Percentiles rank a stretch among this genome's conserved stretches.
These are phyloP conservation scores for Campopleginae sp. DNA, from an alignment of 2,888 invertebrate species.

Conservation along the genomic window DNA sequence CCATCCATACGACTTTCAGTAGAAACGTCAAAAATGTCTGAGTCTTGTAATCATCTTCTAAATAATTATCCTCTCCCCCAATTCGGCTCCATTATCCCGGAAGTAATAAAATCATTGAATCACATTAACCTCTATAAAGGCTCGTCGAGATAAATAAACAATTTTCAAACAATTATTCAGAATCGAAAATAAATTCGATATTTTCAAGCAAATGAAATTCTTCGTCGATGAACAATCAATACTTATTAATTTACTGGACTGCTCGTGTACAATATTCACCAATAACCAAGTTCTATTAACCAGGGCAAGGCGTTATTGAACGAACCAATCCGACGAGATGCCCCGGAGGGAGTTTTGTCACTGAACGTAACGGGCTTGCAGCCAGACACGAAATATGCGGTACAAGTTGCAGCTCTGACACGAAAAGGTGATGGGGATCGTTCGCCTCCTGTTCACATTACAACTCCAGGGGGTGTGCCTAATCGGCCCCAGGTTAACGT, in stretches of 20 bases:
- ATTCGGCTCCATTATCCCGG: neutral
- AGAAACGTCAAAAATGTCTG: neutral
- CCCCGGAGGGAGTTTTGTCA: slow-evolving; percentile 91
- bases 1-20: neutral
- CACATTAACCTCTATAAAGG: neutral
- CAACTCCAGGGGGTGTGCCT: slow-evolving; percentile 97
- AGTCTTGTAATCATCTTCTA: neutral
- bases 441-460: slow-evolving; percentile 93
- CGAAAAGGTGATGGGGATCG: slow-evolving; percentile 98
- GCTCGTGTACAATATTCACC: neutral
- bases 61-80: too few species aligned
- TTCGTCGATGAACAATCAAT: neutral
- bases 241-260: neutral
- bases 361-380: slow-evolving; percentile 95
- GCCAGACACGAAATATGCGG: slow-evolving; percentile 97
- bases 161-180: neutral
- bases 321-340: slow-evolving; percentile 94
- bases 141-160: neutral
- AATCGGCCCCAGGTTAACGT: slow-evolving; percentile 92
- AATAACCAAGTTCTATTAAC: slow-evolving; percentile 47
- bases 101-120: neutral
- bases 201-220: neutral
- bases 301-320: slow-evolving; percentile 91
- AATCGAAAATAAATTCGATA: neutral
- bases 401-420: slow-evolving; percentile 98